phyloP scores from a whole-genome alignment of 2,888 invertebrate genomes.

The Hemicrepidius hirtus region DNA sequence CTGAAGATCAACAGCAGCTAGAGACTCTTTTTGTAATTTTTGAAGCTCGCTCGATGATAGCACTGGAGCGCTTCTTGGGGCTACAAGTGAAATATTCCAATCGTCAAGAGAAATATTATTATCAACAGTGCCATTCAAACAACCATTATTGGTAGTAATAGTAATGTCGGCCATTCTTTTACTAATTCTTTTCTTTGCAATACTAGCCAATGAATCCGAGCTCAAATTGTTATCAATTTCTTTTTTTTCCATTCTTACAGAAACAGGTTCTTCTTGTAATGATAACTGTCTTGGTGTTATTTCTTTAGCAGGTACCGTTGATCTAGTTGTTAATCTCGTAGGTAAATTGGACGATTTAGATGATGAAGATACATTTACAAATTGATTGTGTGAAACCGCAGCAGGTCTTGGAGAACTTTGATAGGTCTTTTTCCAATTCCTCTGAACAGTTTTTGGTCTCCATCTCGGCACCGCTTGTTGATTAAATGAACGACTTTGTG shows the following conservation, averaged over 20 bases:
- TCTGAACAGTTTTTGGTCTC: conserved; percentile 60
- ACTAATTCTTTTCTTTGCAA: conserved; percentile 59
- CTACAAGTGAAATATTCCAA: background rate
- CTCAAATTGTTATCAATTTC: background rate
- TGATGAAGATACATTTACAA: conserved; percentile 55
- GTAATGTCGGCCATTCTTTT: conserved; percentile 62
- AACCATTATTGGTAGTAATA: background rate
- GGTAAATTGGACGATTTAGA: conserved; percentile 3
- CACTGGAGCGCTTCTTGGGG: background rate
- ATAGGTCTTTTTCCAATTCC: conserved; percentile 54
- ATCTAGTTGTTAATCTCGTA: conserved; percentile 33
- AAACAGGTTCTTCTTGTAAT: background rate
- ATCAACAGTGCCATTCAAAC: background rate
- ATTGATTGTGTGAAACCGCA: conserved; percentile 65
- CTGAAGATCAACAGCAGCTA: conserved; percentile 12
- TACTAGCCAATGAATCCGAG: conserved; percentile 11
- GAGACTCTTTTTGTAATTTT: background rate
- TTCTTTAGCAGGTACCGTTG: conserved; percentile 23
- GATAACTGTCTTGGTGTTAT: background rate
- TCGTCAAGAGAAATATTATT: too few relatives aligned
- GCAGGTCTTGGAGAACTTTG: conserved; percentile 60
- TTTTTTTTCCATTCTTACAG: background rate
- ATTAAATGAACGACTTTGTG: background rate
- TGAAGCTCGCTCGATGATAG: background rate
- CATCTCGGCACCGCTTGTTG: conserved; percentile 51